Base-by-base conservation (phyloP, 1,140 invertebrate species). In the Calliphora vicina region DNA sequence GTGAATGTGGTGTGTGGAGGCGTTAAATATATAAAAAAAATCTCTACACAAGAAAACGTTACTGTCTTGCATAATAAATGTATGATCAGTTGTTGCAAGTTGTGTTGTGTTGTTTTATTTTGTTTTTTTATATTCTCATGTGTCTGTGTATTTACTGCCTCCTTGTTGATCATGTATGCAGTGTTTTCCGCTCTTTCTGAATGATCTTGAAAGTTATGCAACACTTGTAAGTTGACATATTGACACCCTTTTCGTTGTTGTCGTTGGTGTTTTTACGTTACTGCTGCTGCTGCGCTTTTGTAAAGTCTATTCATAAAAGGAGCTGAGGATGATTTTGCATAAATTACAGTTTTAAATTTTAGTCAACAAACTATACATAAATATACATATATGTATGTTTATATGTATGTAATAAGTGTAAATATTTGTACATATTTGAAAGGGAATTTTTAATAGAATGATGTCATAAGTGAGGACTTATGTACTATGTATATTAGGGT, bases 191-290 rank as follows among this genome's bases (percentile, higher is more conserved):
- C 23, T 23, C 20, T 67, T 23, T 10, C 1, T 23, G 23, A 67
- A 78, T 78, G 74, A 78, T 78, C 74, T 78, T 78, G 74, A 78
- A 78, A 78, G 74, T 78, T 78, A 78, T 78, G 74, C 74, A 78
- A 78, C 74, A 78, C 42, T 42, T 43, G 35, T 43, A 78, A 78
- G 74, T 78, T 78, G 74, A 45, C 74, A 78, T 78, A 78, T 78
- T 78, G 74, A 78, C 74, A 78, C 74, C 74, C 74, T 78, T 78
- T 78, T 25, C 20, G 3, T 8, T 73, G 3, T 26, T 17, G 25
- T 73, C 10, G 26, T 74, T 27, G 23, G 35, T 29, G 73, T 76
- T 57, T 57, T 12, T 17, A 4, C 2, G 17, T 76, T 35, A 15
- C 20, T 42, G 27, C 8, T 1, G 27, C 17, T 8, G 35, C 35